Evolutionary conservation across 2,797 vertebrate genomes (phyloP).

Genomic region (Mareca penelope): DNA sequence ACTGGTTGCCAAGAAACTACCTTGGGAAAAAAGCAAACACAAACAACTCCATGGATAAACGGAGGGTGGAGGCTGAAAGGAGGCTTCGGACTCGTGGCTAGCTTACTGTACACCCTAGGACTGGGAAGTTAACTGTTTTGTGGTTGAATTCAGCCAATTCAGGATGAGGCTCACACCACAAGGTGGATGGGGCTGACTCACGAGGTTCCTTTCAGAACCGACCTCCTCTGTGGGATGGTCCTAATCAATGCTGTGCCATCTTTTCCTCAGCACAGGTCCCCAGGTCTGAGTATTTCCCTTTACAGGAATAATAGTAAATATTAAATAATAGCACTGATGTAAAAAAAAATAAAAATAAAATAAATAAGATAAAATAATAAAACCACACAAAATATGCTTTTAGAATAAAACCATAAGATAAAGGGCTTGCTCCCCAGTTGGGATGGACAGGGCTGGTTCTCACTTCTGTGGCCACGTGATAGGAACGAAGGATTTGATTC

Average conservation of each 20-base stretch:
- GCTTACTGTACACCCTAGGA: background rate
- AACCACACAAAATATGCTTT: no score
- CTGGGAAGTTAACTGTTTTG: background rate
- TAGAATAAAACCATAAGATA: background rate
- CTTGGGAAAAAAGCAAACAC: background rate
- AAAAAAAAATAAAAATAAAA: background rate
- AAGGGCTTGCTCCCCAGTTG: background rate
- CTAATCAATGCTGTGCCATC: background rate
- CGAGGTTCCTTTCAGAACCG: background rate
- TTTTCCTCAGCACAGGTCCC: background rate
- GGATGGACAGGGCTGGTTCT: background rate
- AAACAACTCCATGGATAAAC: background rate
- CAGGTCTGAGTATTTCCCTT: background rate
- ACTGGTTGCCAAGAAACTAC: background rate
- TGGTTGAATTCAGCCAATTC: background rate
- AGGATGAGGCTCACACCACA: background rate
- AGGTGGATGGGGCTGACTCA: background rate
- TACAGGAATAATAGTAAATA: background rate
- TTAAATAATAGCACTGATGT: background rate
- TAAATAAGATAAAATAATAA: no score
- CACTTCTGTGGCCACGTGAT: background rate
- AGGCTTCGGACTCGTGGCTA: background rate
- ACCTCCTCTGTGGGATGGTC: background rate
- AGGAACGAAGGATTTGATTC: background rate
- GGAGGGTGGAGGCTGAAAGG: background rate